Conservation (phyloP, 2,888 invertebrate genomes). For the Dinocampus coccinellae region DNA sequence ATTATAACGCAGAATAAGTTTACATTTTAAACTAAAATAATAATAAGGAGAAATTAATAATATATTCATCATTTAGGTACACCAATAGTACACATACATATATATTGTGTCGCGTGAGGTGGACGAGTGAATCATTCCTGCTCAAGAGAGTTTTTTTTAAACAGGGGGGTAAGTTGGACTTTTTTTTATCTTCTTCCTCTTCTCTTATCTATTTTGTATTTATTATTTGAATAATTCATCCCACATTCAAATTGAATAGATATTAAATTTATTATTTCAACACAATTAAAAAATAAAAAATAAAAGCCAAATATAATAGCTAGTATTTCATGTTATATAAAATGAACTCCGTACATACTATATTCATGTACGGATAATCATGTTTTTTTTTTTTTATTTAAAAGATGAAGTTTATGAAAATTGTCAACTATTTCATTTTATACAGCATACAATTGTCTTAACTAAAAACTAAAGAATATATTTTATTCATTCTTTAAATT, state of each 20-base stretch:
- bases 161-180: background rate
- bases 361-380: background rate
- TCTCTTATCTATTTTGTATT: background rate
- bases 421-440: background rate
- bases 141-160: constrained; percentile 13
- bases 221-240: background rate
- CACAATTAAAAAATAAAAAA: too few relatives aligned
- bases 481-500: background rate
- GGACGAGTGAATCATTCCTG: constrained; percentile 36
- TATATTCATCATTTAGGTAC: constrained; percentile 33
- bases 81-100: constrained; percentile 34
- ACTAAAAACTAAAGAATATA: background rate
- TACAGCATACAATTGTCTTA: background rate
- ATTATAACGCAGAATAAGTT: constrained; percentile 12
- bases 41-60: constrained; percentile 21
- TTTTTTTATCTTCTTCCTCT: background rate
- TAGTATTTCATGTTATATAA: background rate
- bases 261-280: background rate
- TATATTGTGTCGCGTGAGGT: constrained; percentile 32
- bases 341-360: background rate
- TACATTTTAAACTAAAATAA: constrained; percentile 17
- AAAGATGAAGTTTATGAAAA: background rate
- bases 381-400: too few relatives aligned
- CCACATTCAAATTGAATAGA: background rate
- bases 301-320: background rate